phyloP scores from a whole-genome alignment of 2,113 vertebrate species.

The Copsychus sechellarum region DNA sequence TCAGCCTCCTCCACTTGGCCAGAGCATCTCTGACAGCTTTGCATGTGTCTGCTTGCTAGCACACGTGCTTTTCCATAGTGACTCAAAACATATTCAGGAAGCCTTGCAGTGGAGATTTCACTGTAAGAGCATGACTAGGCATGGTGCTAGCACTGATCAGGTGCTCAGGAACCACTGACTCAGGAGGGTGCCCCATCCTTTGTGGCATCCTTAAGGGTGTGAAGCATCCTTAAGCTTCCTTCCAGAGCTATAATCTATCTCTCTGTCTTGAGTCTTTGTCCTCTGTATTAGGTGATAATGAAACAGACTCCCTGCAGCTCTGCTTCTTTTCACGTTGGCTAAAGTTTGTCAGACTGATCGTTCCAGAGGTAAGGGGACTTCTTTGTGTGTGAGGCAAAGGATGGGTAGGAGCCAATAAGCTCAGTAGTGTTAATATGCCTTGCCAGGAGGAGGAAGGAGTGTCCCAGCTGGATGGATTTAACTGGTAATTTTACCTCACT shows the following conservation, averaged over 20 bases:
- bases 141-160: neutral
- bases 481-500: neutral
- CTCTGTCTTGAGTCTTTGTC: neutral
- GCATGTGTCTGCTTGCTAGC: neutral
- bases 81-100: neutral
- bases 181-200: neutral
- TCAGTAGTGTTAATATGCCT: accelerated
- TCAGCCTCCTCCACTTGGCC: neutral
- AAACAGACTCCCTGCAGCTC: neutral
- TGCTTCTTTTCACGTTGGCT: neutral
- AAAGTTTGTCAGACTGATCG: neutral
- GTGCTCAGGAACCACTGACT: neutral
- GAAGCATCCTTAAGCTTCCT: neutral
- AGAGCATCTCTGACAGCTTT: neutral
- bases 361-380: neutral
- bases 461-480: neutral
- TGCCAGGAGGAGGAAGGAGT: neutral
- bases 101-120: neutral
- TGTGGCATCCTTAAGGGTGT: neutral
- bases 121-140: neutral
- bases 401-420: neutral
- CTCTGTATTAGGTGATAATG: neutral
- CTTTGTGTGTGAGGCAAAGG: neutral
- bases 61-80: neutral
- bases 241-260: neutral